Percentiles rank a stretch among this genome's conserved stretches.
Conservation (phyloP, 2,888 invertebrate genomes). For the Limnephilus marmoratus region DNA sequence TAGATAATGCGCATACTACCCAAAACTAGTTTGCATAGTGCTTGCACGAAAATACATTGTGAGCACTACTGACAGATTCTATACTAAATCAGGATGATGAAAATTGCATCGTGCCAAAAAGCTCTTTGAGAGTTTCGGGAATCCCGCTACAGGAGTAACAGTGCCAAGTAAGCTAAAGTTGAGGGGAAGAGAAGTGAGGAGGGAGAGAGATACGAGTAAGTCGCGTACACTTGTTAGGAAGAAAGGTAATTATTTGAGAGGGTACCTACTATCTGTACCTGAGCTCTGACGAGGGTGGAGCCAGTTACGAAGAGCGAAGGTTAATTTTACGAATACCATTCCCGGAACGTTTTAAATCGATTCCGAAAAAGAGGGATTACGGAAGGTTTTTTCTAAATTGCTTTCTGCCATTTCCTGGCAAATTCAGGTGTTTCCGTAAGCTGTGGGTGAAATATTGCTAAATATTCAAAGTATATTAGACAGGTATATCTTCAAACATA, state of each 20-base stretch:
- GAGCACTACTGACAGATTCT: not conserved
- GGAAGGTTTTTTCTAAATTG: not conserved
- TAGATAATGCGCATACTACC: too few relatives aligned
- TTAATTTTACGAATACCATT: not conserved
- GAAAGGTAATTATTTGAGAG: constrained; percentile 4
- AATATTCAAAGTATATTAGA: not conserved
- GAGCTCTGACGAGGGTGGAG: constrained; percentile 13
- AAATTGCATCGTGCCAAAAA: not conserved
- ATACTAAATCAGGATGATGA: not conserved
- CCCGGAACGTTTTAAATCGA: constrained; percentile 10
- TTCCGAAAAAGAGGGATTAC: constrained; percentile 14
- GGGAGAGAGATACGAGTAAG: not conserved
- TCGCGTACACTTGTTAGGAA: constrained; percentile 17
- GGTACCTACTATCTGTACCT: not conserved
- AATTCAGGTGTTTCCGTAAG: not conserved
- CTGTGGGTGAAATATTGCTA: not conserved
- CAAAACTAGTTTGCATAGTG: too few relatives aligned
- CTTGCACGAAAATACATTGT: not conserved
- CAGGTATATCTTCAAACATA: too few relatives aligned
- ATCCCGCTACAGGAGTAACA: not conserved
- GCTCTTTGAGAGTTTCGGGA: not conserved
- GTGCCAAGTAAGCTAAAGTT: not conserved
- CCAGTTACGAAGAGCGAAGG: not conserved
- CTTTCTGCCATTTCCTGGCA: not conserved
- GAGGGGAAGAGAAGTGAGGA: not conserved